Base-by-base conservation (phyloP, 2,113 vertebrate species). In the Coryphaenoides rupestris region DNA sequence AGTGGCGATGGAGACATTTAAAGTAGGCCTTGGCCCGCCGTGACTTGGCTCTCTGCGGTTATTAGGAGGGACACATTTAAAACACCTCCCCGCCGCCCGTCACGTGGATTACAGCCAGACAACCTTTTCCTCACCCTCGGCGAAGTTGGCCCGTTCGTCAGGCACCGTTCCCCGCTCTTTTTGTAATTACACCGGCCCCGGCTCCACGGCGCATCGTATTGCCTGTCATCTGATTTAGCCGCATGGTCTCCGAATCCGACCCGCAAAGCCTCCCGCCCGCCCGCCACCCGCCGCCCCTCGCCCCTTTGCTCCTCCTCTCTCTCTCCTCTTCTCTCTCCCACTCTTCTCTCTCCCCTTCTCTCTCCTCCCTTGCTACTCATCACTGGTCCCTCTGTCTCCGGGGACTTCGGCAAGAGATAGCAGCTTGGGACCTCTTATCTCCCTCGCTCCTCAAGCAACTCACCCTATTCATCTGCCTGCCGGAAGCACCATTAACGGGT, bases 401-500 rank as follows among this genome's bases (percentile, higher is more conserved):
- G 57, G 52, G n/a, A n/a, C n/a, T 19, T 69, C 60, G 59, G 45
- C 69, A 70, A 71, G 68, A 71, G 68, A 71, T 60, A 62, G 73
- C 75, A 73, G 62, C 65, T 73, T 49, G 55, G 53, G n/a, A n/a
- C 33, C 75, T 53, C 65, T 85, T 79, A 81, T 85, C 83, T 71
- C 64, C 62, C 75, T 73, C 40, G 33, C 33, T 40, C 33, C 9
- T 40, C 33, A 12, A n/a, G 33, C 33, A 40, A 7, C 33, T 40
- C 33, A 40, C 55, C 40, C 75, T 57, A 66, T 85, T 79, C n/a
- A 81, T 85, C 83, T 70, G 66, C 62, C 75, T 74, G 74, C 75
- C 58, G 4, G 65, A n/a, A 81, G 68, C 70, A n/a, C 86, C 65
- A 87, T 89, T 89, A 88, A 81, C 74, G 72, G 71, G 75, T 84